Conservation (phyloP, 2,113 vertebrate species). For the Centropus unirufus region DNA sequence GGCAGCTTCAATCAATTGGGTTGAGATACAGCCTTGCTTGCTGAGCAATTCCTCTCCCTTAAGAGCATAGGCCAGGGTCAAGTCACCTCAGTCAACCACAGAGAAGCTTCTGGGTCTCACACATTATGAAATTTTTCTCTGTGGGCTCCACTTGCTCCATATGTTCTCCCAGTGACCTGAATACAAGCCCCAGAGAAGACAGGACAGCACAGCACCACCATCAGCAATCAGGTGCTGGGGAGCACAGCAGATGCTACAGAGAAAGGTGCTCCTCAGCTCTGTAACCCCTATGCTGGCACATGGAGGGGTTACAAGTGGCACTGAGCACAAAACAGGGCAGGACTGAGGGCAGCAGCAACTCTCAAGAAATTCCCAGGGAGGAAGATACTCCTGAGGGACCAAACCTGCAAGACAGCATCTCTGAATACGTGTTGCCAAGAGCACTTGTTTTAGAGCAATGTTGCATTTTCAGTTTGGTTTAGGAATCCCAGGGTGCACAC, state of each 20-base stretch:
- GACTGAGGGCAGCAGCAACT: not conserved
- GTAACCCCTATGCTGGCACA: accelerated
- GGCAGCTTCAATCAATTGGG: not conserved
- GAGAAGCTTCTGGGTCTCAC: not conserved
- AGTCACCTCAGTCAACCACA: not conserved
- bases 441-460: not conserved
- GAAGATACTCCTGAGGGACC: not conserved
- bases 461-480: not conserved
- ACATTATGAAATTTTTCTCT: not conserved
- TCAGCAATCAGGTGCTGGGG: not conserved
- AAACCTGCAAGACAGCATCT: not conserved
- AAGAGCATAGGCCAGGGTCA: not conserved
- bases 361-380: not conserved
- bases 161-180: not conserved
- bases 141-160: not conserved
- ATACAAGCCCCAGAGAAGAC: not conserved
- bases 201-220: not conserved
- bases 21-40: not conserved
- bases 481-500: not conserved
- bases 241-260: not conserved
- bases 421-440: not conserved
- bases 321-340: not conserved
- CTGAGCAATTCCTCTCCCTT: not conserved
- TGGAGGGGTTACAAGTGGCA: not conserved
- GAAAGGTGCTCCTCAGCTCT: not conserved